A percentile compares a stretch with the other conserved stretches of the same genome.
Conservation (phyloP, 2,797 vertebrate species). For the Pangasius sanitwongsei region DNA sequence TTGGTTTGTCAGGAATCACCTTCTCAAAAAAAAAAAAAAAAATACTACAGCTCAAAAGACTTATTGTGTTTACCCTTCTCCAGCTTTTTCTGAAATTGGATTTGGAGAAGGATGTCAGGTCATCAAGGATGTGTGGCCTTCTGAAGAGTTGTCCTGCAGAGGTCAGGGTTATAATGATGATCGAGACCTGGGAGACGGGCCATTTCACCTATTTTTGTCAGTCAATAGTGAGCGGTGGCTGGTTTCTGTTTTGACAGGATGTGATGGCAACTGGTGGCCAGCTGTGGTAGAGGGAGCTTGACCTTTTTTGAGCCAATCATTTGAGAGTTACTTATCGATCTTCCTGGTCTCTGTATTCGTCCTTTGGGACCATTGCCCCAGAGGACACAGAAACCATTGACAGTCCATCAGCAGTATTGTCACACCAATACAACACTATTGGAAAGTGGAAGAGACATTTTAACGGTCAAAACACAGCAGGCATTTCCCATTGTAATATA, state of each 20-base stretch:
- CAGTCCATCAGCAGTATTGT: constrained; percentile 13
- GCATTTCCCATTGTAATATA: background rate
- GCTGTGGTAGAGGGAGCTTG: constrained; percentile 28
- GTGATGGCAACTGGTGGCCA: constrained; percentile 38
- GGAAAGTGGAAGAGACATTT: constrained; percentile 17
- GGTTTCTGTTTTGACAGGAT: constrained; percentile 31
- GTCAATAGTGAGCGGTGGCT: constrained; percentile 6
- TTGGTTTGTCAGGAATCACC: background rate
- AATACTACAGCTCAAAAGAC: constrained; percentile 10
- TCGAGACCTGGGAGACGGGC: background rate
- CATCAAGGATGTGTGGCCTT: constrained; percentile 11
- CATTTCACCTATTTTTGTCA: constrained; percentile 34
- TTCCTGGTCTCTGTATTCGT: background rate
- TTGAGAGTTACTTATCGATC: constrained; percentile 34
- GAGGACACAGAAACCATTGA: constrained; percentile 36
- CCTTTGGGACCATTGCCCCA: constrained; percentile 10
- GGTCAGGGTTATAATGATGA: constrained; percentile 38
- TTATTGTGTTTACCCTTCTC: constrained; percentile 19
- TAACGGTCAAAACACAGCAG: constrained; percentile 20
- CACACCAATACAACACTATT: constrained; percentile 8
- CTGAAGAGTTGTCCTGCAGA: constrained; percentile 23
- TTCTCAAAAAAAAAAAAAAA: background rate
- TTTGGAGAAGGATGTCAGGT: constrained; percentile 28
- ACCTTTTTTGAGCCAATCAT: constrained; percentile 39
- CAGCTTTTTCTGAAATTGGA: constrained; percentile 26